Conservation (phyloP, 2,797 vertebrate genomes). For the Taenioides sp. region DNA sequence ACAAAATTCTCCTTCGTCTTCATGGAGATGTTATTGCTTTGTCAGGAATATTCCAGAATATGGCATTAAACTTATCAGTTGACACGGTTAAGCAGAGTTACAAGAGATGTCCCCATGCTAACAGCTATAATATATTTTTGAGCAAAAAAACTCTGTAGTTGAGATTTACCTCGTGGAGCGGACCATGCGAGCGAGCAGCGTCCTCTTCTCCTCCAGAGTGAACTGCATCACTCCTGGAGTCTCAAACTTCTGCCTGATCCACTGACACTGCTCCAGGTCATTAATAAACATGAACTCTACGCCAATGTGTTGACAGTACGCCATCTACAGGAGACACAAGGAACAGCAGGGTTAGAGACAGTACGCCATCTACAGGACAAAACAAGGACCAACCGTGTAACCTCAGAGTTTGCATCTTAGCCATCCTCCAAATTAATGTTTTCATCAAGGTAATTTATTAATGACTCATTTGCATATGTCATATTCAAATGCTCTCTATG, state of each 20-base stretch:
- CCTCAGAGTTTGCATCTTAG: too few species aligned
- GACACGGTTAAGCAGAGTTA: too few species aligned
- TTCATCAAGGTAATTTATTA: too few species aligned
- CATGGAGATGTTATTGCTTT: too few species aligned
- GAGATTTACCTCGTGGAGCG: constrained; percentile 83
- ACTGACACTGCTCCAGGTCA: constrained; percentile 92
- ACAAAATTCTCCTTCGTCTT: too few species aligned
- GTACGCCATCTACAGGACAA: constrained; percentile 54
- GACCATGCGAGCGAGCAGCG: constrained; percentile 85
- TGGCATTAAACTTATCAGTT: too few species aligned
- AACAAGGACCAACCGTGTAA: background rate
- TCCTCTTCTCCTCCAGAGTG: constrained; percentile 86
- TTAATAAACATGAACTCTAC: constrained; percentile 97
- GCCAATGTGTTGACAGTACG: constrained; percentile 91
- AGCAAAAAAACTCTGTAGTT: background rate
- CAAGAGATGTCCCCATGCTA: too few species aligned
- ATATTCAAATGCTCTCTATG: too few species aligned
- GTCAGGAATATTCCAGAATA: too few species aligned
- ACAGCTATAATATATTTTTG: too few species aligned
- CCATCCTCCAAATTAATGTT: too few species aligned
- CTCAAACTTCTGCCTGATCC: constrained; percentile 93
- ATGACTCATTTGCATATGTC: too few species aligned
- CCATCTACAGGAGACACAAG: constrained; percentile 51
- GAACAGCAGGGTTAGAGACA: background rate
- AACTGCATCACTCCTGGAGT: constrained; percentile 87